Conservation (phyloP, 1,140 invertebrate species). For the Drosophila navojoa region DNA sequence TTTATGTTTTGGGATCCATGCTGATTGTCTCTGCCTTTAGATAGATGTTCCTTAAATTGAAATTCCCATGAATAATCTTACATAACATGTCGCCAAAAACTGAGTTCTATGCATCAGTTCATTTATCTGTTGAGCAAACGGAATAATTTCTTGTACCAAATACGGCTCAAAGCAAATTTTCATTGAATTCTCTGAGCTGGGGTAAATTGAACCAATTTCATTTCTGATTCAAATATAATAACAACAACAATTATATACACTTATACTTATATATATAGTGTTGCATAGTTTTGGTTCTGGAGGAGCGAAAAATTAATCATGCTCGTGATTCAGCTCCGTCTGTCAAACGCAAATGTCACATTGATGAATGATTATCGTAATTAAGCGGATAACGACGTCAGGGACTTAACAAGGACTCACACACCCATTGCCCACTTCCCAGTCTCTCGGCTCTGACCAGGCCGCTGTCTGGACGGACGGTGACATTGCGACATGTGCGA, state of each 20-base stretch:
- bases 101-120: no score
- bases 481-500: conserved; percentile 69
- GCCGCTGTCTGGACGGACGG: conserved; percentile 25
- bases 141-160: no score
- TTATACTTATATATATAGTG: neutral
- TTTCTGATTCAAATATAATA: neutral
- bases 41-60: no score
- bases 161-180: no score
- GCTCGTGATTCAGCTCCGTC: conserved; percentile 68
- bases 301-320: conserved; percentile 63
- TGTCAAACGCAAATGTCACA: conserved; percentile 80
- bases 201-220: no score
- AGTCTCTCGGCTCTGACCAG: neutral
- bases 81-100: no score
- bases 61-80: no score
- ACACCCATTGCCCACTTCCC: neutral
- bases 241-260: neutral
- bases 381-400: conserved; percentile 70
- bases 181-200: no score
- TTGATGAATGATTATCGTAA: conserved; percentile 80
- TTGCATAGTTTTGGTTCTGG: conserved; percentile 28
- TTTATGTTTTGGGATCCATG: no score
- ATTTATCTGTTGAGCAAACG: no score
- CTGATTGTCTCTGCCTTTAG: no score
- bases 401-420: conserved; percentile 27